These are phyloP conservation scores for Mobula birostris DNA, from an alignment of 2,113 vertebrate species.

Conservation along the genomic window DNA sequence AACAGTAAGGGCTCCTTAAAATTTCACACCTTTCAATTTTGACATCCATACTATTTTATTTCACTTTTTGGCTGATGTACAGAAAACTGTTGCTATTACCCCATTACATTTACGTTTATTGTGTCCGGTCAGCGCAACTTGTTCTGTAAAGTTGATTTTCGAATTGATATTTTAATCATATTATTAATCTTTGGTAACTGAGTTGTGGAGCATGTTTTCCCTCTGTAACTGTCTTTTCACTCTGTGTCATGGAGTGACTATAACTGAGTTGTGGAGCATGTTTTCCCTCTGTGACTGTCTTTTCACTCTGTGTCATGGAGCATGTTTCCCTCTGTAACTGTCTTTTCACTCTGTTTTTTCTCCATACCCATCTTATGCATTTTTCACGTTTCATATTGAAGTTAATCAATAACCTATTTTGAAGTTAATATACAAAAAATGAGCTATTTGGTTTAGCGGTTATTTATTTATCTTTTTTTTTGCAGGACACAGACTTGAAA, in stretches of 20 bases:
- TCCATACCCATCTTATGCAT: neutral
- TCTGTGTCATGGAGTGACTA: too few species aligned
- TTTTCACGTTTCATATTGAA: neutral
- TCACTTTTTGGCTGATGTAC: neutral
- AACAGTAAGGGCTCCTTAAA: slow-evolving; percentile 64
- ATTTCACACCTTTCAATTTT: neutral
- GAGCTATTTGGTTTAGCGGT: neutral
- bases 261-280: neutral
- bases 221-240: neutral
- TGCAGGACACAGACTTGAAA: slow-evolving; percentile 89
- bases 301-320: neutral
- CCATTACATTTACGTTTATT: neutral
- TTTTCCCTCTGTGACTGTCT: neutral
- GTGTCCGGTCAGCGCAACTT: neutral
- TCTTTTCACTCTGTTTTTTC: neutral
- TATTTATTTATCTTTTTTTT: slow-evolving; percentile 39
- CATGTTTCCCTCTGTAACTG: neutral
- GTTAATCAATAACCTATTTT: neutral
- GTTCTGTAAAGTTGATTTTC: too few species aligned
- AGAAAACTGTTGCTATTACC: neutral
- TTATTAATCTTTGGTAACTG: neutral
- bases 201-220: neutral
- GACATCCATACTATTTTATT: neutral
- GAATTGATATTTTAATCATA: neutral
- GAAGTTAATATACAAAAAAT: neutral